phyloP scores from a whole-genome alignment of 2,797 vertebrate genomes.

The Toxotes lorentzi region DNA sequence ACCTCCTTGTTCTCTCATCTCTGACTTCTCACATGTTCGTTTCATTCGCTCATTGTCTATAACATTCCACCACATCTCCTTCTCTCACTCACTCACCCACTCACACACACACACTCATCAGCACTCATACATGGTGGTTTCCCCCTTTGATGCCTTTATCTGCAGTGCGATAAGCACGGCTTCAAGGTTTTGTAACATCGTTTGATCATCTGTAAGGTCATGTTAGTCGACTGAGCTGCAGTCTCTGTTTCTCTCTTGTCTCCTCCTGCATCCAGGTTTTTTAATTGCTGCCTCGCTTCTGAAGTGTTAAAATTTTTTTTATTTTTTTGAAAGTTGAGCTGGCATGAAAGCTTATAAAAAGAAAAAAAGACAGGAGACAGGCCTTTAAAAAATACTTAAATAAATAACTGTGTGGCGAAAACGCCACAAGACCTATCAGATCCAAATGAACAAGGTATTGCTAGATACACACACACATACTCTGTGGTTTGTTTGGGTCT shows the following conservation, averaged over 20 bases:
- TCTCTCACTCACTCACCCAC: not conserved
- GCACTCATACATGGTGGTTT: slow-evolving; percentile 11
- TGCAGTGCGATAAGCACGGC: slow-evolving; percentile 52
- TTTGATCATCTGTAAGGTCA: slow-evolving; percentile 62
- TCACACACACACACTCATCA: not conserved
- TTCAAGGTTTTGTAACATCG: slow-evolving; percentile 58
- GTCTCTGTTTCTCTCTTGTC: slow-evolving; percentile 20
- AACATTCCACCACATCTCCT: slow-evolving; percentile 23
- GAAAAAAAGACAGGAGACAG: not conserved
- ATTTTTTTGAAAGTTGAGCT: slow-evolving; percentile 37
- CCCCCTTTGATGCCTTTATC: slow-evolving; percentile 70
- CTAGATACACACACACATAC: not conserved
- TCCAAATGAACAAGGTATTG: not conserved
- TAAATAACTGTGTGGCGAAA: slow-evolving; percentile 10
- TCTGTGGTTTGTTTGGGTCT: not conserved
- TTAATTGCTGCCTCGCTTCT: slow-evolving; percentile 55
- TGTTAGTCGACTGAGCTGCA: slow-evolving; percentile 38
- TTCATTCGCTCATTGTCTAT: slow-evolving; percentile 47
- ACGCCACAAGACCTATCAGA: not conserved
- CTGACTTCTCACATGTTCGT: slow-evolving; percentile 34
- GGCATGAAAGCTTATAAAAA: slow-evolving; percentile 56
- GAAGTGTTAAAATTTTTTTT: slow-evolving; percentile 38
- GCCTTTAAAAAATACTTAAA: not conserved
- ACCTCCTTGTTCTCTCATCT: slow-evolving; percentile 28
- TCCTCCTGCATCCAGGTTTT: slow-evolving; percentile 49